Evolutionary conservation across 2,113 vertebrate genomes (phyloP), one percentile per base, ranked within the genome.

Genomic region (Microcebus murinus): DNA sequence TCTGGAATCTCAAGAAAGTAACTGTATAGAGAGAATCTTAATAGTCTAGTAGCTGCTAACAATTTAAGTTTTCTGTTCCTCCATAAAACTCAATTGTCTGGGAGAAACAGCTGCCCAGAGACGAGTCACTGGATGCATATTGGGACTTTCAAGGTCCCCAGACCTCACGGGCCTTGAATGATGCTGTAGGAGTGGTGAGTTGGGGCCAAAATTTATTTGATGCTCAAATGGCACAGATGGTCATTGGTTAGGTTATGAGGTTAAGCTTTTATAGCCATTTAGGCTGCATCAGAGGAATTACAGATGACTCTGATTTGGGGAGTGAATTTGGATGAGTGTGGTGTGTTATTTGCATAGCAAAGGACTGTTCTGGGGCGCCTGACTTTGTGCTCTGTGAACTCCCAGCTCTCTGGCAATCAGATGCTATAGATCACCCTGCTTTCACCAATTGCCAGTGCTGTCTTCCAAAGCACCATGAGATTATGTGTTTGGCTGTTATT

Each of bases 401-500:
- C 23, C 25, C 65, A 74, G 1, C 77, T 88, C 68, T 96, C 81
- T 92, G 87, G 61, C 71, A 83, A n/a, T 92, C 81, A 92, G 48
- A 77, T 86, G 63, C 77, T 90, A 31, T 13, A 13, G n/a, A 73
- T 61, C 15, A 65, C n/a, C 45, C 29, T 70, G 15, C 70, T 92
- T 61, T 91, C 14, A 90, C 71, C 87, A 90, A 14, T 29, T 88
- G 55, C 52, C 52, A 61, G n/a, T n/a, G 27, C 25, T 89, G 0
- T 96, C 29, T 84, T 93, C 59, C 52, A 87, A 90, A 97, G n/a
- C 95, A 18, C 27, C 10, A 36, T 31, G 55, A 87, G 87, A 85
- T 36, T 96, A 90, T 27, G 39, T 61, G 67, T 96, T 89, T 95
- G 63, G 71, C 63, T 91, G 17, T 92, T 93, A 74, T 91, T 98